Percentiles rank a stretch among this genome's conserved stretches.
phyloP scores from a whole-genome alignment of 1,140 invertebrate genomes.

The Carposina sasakii region DNA sequence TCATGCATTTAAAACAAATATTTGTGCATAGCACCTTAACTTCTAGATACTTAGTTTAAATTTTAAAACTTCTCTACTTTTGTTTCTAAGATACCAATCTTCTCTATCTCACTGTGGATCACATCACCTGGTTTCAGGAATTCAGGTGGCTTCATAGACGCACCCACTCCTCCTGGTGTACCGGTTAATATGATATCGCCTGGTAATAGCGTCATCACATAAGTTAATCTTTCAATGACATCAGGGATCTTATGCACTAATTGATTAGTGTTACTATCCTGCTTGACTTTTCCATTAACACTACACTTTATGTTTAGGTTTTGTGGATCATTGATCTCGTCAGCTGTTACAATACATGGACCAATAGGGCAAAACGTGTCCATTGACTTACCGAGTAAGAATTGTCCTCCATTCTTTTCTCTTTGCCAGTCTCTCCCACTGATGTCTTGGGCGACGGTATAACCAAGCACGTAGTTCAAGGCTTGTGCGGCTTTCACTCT shows the following conservation, averaged over 20 bases:
- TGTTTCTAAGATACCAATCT: background rate
- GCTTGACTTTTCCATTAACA: constrained; percentile 85
- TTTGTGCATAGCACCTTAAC: too few species aligned
- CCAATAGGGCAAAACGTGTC: constrained; percentile 87
- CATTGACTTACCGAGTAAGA: constrained; percentile 80
- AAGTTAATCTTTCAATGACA: constrained; percentile 83
- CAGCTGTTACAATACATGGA: constrained; percentile 82
- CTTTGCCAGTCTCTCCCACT: constrained; percentile 87
- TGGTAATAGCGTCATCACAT: constrained; percentile 83
- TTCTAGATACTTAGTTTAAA: too few species aligned
- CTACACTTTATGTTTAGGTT: constrained; percentile 79
- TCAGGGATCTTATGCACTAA: constrained; percentile 85
- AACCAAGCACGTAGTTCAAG: constrained; percentile 86
- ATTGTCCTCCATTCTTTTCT: constrained; percentile 85
- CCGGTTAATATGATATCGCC: constrained; percentile 90
- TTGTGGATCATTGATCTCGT: constrained; percentile 80
- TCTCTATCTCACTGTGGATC: background rate
- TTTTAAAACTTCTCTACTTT: background rate
- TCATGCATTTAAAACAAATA: too few species aligned
- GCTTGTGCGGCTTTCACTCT: constrained; percentile 77
- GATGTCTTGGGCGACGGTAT: constrained; percentile 86
- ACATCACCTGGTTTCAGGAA: constrained; percentile 6
- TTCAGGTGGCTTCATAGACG: constrained; percentile 79
- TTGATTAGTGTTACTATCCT: constrained; percentile 84
- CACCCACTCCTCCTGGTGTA: constrained; percentile 87